A percentile compares a stretch with the other conserved stretches of the same genome.
phyloP scores from a whole-genome alignment of 1,140 invertebrate species.

The Drosophila athabasca region DNA sequence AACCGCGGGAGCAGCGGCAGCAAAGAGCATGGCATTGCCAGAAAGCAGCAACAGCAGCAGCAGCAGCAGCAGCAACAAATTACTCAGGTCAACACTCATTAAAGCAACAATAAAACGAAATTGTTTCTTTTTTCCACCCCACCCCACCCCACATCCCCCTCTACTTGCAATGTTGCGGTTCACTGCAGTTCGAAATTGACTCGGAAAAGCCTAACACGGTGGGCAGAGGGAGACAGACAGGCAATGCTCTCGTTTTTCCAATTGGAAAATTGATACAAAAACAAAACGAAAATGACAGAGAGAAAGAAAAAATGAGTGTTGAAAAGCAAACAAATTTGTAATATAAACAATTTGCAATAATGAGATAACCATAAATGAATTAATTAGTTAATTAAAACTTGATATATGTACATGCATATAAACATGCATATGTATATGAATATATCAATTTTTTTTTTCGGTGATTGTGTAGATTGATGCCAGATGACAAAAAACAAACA shows the following conservation, averaged over 20 bases:
- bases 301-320: slow-evolving; percentile 31
- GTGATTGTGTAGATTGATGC: slow-evolving; percentile 9
- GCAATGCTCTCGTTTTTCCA: slow-evolving; percentile 5
- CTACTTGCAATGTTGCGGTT: slow-evolving; percentile 9
- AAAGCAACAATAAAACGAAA: slow-evolving; percentile 22
- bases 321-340: slow-evolving; percentile 30
- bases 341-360: too few relatives aligned
- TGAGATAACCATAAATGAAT: slow-evolving; percentile 23
- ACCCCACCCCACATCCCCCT: too few relatives aligned
- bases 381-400: slow-evolving; percentile 45
- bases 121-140: slow-evolving; percentile 14
- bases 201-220: slow-evolving; percentile 17
- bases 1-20: slow-evolving; percentile 33
- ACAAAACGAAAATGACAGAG: slow-evolving; percentile 5
- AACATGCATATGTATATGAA: neutral
- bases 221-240: neutral
- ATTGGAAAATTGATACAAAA: slow-evolving; percentile 7
- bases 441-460: slow-evolving; percentile 14
- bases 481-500: neutral
- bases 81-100: slow-evolving; percentile 56
- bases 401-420: slow-evolving; percentile 3
- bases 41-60: slow-evolving; percentile 43
- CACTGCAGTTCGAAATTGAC: slow-evolving; percentile 35
- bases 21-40: slow-evolving; percentile 24
- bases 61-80: slow-evolving; percentile 45